A percentile compares a stretch with the other conserved stretches of the same genome.
Conservation (phyloP, 2,888 invertebrate genomes). For the Morpho deidamia region DNA sequence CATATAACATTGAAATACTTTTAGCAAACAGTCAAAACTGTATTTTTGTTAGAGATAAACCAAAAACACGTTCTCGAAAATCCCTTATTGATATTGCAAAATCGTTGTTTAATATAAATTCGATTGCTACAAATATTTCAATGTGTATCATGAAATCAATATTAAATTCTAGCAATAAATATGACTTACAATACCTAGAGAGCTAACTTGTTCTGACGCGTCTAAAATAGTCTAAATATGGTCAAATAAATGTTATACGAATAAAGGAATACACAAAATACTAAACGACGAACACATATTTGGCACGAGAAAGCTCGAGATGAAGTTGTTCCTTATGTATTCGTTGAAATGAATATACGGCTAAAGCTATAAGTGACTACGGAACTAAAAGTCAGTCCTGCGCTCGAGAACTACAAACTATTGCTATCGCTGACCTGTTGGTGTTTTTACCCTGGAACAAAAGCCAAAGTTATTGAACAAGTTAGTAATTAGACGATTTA, state of each 20-base stretch:
- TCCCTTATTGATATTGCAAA: background rate
- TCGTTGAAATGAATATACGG: constrained; percentile 37
- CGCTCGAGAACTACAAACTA: constrained; percentile 36
- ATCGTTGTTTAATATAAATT: too few species aligned
- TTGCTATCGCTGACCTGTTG: constrained; percentile 34
- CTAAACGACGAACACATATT: constrained; percentile 22
- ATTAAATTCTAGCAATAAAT: constrained; percentile 44
- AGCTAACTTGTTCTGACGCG: constrained; percentile 37
- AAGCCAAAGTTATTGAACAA: background rate
- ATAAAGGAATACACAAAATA: constrained; percentile 17
- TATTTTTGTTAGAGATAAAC: background rate
- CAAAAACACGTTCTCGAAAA: background rate
- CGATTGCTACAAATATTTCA: constrained; percentile 2
- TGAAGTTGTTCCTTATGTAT: constrained; percentile 24
- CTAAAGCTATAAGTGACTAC: constrained; percentile 70
- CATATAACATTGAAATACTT: constrained; percentile 1
- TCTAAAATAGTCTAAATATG: constrained; percentile 30
- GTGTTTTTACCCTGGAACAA: constrained; percentile 54
- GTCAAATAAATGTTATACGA: constrained; percentile 26
- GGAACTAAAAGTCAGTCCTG: constrained; percentile 41
- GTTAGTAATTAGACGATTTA: background rate
- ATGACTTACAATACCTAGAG: constrained; percentile 53
- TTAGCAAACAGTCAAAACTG: background rate
- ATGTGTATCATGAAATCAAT: constrained; percentile 1
- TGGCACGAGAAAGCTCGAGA: constrained; percentile 49